Evolutionary conservation across 1,140 invertebrate species (phyloP).

Genomic region (Oreohelix idahoensis): DNA sequence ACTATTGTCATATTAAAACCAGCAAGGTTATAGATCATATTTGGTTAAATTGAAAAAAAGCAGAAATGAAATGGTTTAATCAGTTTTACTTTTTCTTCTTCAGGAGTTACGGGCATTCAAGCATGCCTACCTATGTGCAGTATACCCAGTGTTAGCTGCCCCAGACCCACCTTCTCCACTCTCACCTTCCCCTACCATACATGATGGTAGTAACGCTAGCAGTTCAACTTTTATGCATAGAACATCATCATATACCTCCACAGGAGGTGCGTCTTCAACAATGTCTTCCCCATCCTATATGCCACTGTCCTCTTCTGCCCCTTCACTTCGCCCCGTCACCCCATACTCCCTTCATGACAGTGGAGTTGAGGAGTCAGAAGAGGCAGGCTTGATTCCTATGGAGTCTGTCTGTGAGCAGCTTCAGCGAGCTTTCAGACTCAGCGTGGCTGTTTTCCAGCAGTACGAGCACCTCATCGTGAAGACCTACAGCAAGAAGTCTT

Average conservation of each 20-base stretch:
- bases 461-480: constrained; percentile 54
- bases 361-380: constrained; percentile 55
- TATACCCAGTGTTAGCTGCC: constrained; percentile 57
- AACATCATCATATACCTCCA: constrained; percentile 21
- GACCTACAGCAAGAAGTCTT: constrained; percentile 52
- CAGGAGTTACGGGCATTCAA: constrained; percentile 54
- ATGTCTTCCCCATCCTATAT: not conserved
- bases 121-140: constrained; percentile 60
- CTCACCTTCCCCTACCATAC: constrained; percentile 49
- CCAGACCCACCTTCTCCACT: constrained; percentile 58
- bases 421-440: constrained; percentile 50
- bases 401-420: constrained; percentile 60
- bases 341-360: constrained; percentile 54
- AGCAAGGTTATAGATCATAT: too few relatives aligned
- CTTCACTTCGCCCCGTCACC: constrained; percentile 20
- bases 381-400: constrained; percentile 55
- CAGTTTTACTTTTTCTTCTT: not conserved
- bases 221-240: not conserved
- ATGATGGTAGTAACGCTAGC: constrained; percentile 18
- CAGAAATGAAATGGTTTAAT: too few relatives aligned
- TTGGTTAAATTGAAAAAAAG: too few relatives aligned
- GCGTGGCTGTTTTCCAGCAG: constrained; percentile 45
- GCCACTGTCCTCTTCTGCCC: not conserved
- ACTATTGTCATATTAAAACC: too few relatives aligned
- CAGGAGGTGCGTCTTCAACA: not conserved